phyloP scores from a whole-genome alignment of 2,797 vertebrate species.

The Brachymystax lenok region DNA sequence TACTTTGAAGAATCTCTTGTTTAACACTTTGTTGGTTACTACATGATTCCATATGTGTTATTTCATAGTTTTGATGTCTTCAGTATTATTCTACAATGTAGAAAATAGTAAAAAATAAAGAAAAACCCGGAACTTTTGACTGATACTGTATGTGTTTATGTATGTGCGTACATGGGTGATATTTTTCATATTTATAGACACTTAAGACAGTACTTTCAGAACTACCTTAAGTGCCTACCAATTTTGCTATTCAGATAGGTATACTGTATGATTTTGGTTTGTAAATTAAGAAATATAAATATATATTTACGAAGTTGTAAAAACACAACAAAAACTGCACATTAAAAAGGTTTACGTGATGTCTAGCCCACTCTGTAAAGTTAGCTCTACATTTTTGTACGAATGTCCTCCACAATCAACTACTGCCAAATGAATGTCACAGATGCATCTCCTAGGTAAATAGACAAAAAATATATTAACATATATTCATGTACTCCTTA shows the following conservation, averaged over 20 bases:
- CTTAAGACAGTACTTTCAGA: constrained; percentile 31
- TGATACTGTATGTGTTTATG: constrained; percentile 4
- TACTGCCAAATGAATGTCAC: constrained; percentile 53
- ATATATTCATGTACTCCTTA: constrained; percentile 43
- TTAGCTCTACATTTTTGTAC: constrained; percentile 55
- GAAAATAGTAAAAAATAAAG: too few species aligned
- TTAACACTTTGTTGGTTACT: too few species aligned
- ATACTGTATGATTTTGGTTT: constrained; percentile 58
- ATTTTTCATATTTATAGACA: too few species aligned
- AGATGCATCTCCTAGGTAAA: constrained; percentile 43
- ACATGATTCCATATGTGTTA: too few species aligned
- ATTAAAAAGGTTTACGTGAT: constrained; percentile 37
- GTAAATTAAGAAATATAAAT: constrained; percentile 69
- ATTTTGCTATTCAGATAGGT: constrained; percentile 59
- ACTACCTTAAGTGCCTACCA: constrained; percentile 61
- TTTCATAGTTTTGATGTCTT: too few species aligned
- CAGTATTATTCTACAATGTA: too few species aligned
- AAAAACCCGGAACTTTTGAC: too few species aligned
- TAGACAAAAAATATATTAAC: constrained; percentile 45
- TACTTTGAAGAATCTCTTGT: too few species aligned
- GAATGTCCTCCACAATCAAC: constrained; percentile 40
- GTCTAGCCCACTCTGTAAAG: constrained; percentile 4
- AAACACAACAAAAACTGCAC: constrained; percentile 45
- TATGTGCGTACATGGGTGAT: constrained; percentile 60
- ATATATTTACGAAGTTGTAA: constrained; percentile 53